phyloP scores from a whole-genome alignment of 2,113 vertebrate genomes.

The Equus quagga region DNA sequence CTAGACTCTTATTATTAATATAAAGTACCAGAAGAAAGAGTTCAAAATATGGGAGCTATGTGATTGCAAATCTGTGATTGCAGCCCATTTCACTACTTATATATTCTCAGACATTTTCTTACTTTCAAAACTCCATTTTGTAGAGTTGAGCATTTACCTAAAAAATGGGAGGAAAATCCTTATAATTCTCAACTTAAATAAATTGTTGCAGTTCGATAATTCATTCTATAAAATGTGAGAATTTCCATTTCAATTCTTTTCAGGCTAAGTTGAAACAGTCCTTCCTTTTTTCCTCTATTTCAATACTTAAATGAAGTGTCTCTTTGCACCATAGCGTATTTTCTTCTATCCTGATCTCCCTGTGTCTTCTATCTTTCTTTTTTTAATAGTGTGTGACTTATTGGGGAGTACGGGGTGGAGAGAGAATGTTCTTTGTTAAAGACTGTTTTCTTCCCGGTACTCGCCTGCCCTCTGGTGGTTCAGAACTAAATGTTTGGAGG shows the following conservation, averaged over 20 bases:
- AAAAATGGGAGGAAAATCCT: background rate
- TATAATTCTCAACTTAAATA: background rate
- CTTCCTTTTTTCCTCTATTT: background rate
- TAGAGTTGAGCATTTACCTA: background rate
- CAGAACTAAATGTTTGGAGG: background rate
- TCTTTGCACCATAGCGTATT: rapidly evolving
- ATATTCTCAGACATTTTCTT: background rate
- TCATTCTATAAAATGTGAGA: background rate
- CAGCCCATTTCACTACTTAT: background rate
- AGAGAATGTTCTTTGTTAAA: background rate
- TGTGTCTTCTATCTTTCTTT: background rate
- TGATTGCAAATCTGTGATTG: background rate
- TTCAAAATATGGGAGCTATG: background rate
- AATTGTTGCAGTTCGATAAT: background rate
- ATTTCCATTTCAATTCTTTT: background rate
- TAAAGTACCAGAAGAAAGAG: background rate
- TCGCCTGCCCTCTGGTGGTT: constrained; percentile 85
- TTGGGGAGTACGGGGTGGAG: too few species aligned
- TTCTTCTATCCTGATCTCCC: background rate
- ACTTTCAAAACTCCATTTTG: constrained; percentile 16
- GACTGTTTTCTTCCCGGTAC: constrained; percentile 13
- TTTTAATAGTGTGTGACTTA: background rate
- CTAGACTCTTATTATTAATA: background rate
- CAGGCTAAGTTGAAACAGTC: background rate
- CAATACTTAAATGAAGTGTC: background rate